phyloP scores from a whole-genome alignment of 2,888 invertebrate genomes.

The Hypena proboscidalis region DNA sequence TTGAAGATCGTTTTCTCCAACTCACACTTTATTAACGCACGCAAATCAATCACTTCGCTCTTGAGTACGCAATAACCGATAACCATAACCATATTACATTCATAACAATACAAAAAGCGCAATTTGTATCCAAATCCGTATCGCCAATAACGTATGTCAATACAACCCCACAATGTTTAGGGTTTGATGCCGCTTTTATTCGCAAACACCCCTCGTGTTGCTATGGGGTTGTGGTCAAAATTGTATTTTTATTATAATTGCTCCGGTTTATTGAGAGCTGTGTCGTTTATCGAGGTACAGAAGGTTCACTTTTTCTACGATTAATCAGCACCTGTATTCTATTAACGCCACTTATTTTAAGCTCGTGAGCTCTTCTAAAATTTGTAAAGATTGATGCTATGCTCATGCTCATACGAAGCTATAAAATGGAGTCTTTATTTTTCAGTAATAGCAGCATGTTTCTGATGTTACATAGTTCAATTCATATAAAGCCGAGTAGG shows the following conservation, averaged over 20 bases:
- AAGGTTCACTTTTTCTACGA: no score
- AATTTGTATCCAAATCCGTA: constrained; percentile 44
- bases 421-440: no score
- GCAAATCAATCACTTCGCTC: not conserved
- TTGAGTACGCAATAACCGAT: constrained; percentile 2
- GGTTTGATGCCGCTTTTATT: constrained; percentile 74
- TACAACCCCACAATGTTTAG: constrained; percentile 58
- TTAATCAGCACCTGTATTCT: no score
- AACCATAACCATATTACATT: constrained; percentile 1
- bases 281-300: no score
- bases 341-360: no score
- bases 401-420: no score
- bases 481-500: no score
- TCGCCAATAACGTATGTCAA: constrained; percentile 57
- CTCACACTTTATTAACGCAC: not conserved
- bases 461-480: no score
- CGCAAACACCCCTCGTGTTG: constrained; percentile 73
- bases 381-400: no score
- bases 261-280: constrained; percentile 72
- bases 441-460: no score
- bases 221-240: constrained; percentile 79
- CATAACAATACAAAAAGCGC: constrained; percentile 24
- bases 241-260: constrained; percentile 85
- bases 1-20: not conserved
- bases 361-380: no score